Base-by-base conservation (phyloP, 2,888 invertebrate species). In the Ypsolopha scabrella region DNA sequence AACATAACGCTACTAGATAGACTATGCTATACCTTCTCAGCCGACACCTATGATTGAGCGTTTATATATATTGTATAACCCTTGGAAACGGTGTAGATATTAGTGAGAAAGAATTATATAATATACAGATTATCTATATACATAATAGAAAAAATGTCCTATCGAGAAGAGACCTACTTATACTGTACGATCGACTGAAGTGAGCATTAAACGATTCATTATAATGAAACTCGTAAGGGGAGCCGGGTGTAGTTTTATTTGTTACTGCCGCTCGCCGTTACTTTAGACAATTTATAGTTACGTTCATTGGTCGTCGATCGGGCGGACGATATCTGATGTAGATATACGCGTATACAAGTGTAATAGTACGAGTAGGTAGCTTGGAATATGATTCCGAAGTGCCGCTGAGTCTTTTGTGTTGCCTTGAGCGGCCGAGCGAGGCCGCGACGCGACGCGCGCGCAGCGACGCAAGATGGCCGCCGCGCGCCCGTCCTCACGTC, bases 71-170 rank as follows among this genome's bases (percentile, higher is more conserved):
- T 71, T 78, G 76, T 78, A 24, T 24, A 80, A 80, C 78, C 79
- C 77, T 72, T 72, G 80, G 76, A 76, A 75, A 74, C 81, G 85
- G 85, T 86, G 83, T 86, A 86, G 85, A 86, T 86, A 85, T 81
- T 85, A 86, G 82, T 81, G 81, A 85, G 80, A 83, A 80, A 85
- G 77, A 79, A 79, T 80, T 83, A 82, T 83, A 80, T 80, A 50
- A 41, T 76, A 85, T 80, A 85, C 81, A 83, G 82, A 83, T 82
- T 83, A 83, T 81, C 82, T 83, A 82, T 85, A 82, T 83, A 83
- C 78, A 81, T 76, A 79, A 75, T 80, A 82, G 80, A 80, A 73
- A 78, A 75, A 80, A 80, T 77, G 81, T 80, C 80, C 81, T 81
- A 80, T 78, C 77, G 77, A 78, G 75, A 79, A 67, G 72, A 77